Conservation (phyloP, 2,113 vertebrate genomes). For the Pseudorhombus dupliciocellatus region DNA sequence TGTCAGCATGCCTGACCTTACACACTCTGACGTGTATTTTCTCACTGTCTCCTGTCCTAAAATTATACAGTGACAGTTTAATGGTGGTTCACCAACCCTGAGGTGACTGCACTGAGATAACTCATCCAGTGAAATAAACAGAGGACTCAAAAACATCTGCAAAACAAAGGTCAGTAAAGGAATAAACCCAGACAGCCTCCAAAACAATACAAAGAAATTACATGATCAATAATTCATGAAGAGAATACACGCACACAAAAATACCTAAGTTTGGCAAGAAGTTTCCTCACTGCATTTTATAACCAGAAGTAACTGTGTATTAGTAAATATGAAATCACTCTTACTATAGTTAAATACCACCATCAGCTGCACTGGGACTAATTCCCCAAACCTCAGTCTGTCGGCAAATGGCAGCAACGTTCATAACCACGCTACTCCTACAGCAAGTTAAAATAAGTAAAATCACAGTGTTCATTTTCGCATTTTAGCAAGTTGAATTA, state of each 20-base stretch:
- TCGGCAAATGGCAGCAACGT: too few relatives aligned
- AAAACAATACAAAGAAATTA: background rate
- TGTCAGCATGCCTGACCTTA: background rate
- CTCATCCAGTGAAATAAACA: constrained; percentile 27
- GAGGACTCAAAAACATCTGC: background rate
- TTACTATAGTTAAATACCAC: too few relatives aligned
- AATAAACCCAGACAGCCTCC: background rate
- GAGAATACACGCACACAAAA: background rate
- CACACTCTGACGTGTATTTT: background rate
- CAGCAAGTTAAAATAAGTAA: too few relatives aligned
- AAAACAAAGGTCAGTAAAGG: background rate
- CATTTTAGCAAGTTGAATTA: too few relatives aligned
- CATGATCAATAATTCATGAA: constrained; percentile 18
- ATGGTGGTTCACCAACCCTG: background rate
- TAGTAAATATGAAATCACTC: background rate
- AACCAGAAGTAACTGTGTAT: background rate
- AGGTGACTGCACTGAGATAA: background rate
- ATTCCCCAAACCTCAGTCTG: too few relatives aligned
- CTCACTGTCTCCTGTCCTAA: background rate
- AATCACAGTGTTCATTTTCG: too few relatives aligned
- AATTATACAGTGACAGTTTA: constrained; percentile 20
- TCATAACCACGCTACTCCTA: too few relatives aligned
- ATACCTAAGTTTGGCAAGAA: background rate
- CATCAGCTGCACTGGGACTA: too few relatives aligned
- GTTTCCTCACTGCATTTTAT: too few relatives aligned